phyloP scores from a whole-genome alignment of 2,888 invertebrate genomes.

The Hypercompe scribonia region DNA sequence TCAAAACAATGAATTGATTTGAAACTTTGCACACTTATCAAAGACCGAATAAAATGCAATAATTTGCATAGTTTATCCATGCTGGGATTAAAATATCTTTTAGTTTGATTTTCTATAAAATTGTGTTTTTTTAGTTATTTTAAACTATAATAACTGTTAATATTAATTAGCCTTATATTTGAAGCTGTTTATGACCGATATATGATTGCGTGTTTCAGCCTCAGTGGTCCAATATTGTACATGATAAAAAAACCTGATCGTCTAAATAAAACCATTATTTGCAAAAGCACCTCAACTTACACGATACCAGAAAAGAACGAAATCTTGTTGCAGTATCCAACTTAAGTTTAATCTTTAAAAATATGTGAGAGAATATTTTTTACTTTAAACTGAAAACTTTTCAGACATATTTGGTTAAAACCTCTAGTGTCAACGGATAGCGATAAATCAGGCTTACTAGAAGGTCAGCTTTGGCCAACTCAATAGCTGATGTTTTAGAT shows the following conservation, averaged over 20 bases:
- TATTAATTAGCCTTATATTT: too few species aligned
- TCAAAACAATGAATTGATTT: too few species aligned
- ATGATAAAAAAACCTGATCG: background rate
- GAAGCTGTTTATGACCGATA: too few species aligned
- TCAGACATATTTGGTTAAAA: slow-evolving; percentile 1
- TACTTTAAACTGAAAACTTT: background rate
- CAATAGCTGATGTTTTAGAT: background rate
- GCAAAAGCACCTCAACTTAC: background rate
- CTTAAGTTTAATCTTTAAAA: background rate
- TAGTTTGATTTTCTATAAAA: too few species aligned
- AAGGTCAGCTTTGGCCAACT: background rate
- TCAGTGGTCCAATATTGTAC: too few species aligned
- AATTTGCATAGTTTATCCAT: too few species aligned
- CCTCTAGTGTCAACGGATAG: background rate
- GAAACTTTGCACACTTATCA: too few species aligned
- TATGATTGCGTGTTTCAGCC: too few species aligned
- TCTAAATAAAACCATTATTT: background rate
- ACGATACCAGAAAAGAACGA: background rate
- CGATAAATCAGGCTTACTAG: slow-evolving; percentile 5
- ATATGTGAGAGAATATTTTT: background rate
- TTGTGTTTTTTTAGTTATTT: too few species aligned
- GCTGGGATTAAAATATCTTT: too few species aligned
- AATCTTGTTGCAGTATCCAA: background rate
- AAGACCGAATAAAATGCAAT: too few species aligned
- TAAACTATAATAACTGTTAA: too few species aligned